These are phyloP conservation scores for Standfussiana lucernea DNA, from an alignment of 2,888 invertebrate genomes.

Conservation along the genomic window DNA sequence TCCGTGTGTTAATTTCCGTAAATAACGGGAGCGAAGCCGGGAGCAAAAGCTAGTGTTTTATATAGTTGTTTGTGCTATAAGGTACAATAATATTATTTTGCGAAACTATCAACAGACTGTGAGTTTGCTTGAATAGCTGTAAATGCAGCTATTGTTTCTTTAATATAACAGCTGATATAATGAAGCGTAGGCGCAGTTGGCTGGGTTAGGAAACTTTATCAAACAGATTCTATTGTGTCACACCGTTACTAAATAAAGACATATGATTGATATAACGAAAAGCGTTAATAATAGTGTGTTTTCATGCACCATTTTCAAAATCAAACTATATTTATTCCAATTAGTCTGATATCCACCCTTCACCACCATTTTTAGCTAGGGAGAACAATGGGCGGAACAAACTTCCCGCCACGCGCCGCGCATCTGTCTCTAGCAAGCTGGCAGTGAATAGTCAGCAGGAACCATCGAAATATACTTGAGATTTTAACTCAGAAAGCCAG, in stretches of 20 bases:
- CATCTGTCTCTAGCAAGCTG: neutral
- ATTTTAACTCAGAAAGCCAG: too few species aligned
- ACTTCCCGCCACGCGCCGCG: neutral
- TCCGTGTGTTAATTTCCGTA: too few species aligned
- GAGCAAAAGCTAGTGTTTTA: too few species aligned
- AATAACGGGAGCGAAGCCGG: too few species aligned
- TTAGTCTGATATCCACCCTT: neutral
- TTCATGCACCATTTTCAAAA: neutral
- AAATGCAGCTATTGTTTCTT: slow-evolving; percentile 22
- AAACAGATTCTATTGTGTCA: neutral
- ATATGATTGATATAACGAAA: too few species aligned
- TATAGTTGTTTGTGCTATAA: neutral
- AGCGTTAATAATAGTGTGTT: neutral
- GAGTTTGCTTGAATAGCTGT: slow-evolving; percentile 30
- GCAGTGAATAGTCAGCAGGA: too few species aligned
- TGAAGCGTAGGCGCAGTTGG: neutral
- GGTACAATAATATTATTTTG: neutral
- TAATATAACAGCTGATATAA: neutral
- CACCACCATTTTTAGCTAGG: neutral
- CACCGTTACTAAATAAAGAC: too few species aligned
- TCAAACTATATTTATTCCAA: neutral
- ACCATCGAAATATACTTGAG: too few species aligned
- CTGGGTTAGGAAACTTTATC: neutral
- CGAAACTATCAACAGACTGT: slow-evolving; percentile 7
- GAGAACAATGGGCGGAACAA: neutral